Evolutionary conservation across 2,797 vertebrate genomes (phyloP).

Genomic region (Xyrichtys novacula): DNA sequence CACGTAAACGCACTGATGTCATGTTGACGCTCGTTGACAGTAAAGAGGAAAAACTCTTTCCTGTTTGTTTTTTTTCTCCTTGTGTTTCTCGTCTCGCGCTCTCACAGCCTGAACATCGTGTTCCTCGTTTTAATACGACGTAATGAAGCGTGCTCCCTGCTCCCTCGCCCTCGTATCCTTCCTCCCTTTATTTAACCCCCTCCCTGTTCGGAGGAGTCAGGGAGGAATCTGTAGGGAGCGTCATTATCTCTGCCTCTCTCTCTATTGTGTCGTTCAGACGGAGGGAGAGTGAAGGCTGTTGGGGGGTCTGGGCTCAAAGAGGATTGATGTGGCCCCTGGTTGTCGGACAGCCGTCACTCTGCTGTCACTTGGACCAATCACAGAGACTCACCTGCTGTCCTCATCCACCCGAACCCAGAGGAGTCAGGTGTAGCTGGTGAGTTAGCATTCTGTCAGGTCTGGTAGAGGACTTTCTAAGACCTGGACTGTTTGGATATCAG

Average conservation of each 20-base stretch:
- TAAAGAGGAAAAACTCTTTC: too few relatives aligned
- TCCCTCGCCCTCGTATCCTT: slow-evolving; percentile 24
- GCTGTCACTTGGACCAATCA: slow-evolving; percentile 39
- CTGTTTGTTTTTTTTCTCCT: too few relatives aligned
- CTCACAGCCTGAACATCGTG: slow-evolving; percentile 43
- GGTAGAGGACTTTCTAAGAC: not conserved
- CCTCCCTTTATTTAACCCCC: not conserved
- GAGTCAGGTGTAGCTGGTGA: not conserved
- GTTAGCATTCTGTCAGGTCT: not conserved
- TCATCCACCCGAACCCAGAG: not conserved
- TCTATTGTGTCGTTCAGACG: slow-evolving; percentile 26
- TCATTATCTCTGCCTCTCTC: slow-evolving; percentile 48
- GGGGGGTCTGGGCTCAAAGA: slow-evolving; percentile 22
- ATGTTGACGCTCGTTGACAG: too few relatives aligned
- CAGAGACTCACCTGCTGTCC: slow-evolving; percentile 11
- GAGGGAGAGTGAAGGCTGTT: slow-evolving; percentile 12
- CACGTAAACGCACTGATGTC: too few relatives aligned
- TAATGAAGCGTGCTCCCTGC: slow-evolving; percentile 56
- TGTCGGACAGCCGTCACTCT: slow-evolving; percentile 46
- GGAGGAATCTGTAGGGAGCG: slow-evolving; percentile 46
- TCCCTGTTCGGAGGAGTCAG: slow-evolving; percentile 16
- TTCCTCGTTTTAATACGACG: slow-evolving; percentile 58
- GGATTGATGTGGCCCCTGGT: slow-evolving; percentile 26
- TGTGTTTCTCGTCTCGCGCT: too few relatives aligned
- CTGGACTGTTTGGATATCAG: not conserved